Conservation (phyloP, 2,113 vertebrate species). For the Alethe castanea region DNA sequence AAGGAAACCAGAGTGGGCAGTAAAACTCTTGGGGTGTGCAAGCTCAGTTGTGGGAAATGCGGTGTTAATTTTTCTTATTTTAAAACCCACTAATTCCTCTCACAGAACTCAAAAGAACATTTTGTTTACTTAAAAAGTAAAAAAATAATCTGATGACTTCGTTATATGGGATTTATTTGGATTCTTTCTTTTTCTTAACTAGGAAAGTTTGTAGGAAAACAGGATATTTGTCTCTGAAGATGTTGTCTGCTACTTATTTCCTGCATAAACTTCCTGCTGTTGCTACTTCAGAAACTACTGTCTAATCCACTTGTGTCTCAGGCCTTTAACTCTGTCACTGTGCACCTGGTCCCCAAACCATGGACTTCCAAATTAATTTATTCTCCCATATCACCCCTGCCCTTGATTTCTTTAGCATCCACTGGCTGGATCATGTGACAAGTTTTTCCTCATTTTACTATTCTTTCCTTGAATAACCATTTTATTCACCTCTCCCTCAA, state of each 20-base stretch:
- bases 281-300: slow-evolving; percentile 21
- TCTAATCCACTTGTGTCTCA: background rate
- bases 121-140: slow-evolving; percentile 30
- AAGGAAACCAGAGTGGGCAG: slow-evolving; percentile 42
- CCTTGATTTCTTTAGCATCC: background rate
- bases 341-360: background rate
- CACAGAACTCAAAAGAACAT: slow-evolving; percentile 54
- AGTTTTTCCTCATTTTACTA: background rate
- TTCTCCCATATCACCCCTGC: background rate
- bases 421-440: background rate
- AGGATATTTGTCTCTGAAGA: slow-evolving; percentile 47
- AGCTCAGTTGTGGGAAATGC: slow-evolving; percentile 46
- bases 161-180: slow-evolving; percentile 50
- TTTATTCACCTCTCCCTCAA: background rate
- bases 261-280: slow-evolving; percentile 46
- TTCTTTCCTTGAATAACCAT: background rate
- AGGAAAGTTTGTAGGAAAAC: slow-evolving; percentile 43
- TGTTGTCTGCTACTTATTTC: slow-evolving; percentile 48
- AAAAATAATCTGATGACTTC: background rate
- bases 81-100: slow-evolving; percentile 32
- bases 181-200: slow-evolving; percentile 43
- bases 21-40: slow-evolving; percentile 21
- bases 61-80: slow-evolving; percentile 57
- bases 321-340: background rate
- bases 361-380: background rate